Base-by-base conservation (phyloP, 2,797 vertebrate species). In the Liasis olivaceus region DNA sequence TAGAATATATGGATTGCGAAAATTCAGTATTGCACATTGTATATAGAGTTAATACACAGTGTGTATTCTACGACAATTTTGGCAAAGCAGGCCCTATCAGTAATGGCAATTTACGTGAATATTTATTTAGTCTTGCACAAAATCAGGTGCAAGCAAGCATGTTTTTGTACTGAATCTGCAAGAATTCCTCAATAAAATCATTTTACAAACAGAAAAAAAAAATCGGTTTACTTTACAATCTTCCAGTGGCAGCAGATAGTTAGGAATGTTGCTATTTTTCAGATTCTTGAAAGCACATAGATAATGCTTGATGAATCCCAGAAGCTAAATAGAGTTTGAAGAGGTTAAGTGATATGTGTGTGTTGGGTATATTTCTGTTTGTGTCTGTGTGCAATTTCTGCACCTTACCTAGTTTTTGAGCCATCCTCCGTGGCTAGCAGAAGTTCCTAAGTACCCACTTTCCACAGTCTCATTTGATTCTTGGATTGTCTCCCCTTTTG, bases 401-500 rank as follows among this genome's bases (percentile, higher is more conserved):
- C 11, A 14, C 60, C 4, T 22, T 36, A n/a, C 8, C n/a, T 17
- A 26, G 31, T 87, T 56, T 58, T 62, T 24, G 31, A 7, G 4
- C 66, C 26, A 42, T 89, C 51, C 5, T 58, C 17, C 3, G 3
- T 28, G 56, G 28, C 56, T 88, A 64, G 6, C 36, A 77, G 42
- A 42, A 81, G 31, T 28, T 56, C 22, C 58, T 72, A n/a, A 13
- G 6, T 17, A 36, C 4, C 13, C n/a, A 90, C n/a, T 36, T 63
- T 31, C 51, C 14, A 1, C 31, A 87, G 51, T 89, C 90, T 91
- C n/a, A 87, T 89, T 93, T 54, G 12, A 2, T 93, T 31, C 92
- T 85, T 90, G 14, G 13, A 91, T 36, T 89, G 92, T 94, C 93
- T 94, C 36, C 42, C 93, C 96, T 62, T 87, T 93, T 90, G 89